These are phyloP conservation scores for Serinus canaria DNA, from an alignment of 2,113 vertebrate genomes.

Conservation along the genomic window DNA sequence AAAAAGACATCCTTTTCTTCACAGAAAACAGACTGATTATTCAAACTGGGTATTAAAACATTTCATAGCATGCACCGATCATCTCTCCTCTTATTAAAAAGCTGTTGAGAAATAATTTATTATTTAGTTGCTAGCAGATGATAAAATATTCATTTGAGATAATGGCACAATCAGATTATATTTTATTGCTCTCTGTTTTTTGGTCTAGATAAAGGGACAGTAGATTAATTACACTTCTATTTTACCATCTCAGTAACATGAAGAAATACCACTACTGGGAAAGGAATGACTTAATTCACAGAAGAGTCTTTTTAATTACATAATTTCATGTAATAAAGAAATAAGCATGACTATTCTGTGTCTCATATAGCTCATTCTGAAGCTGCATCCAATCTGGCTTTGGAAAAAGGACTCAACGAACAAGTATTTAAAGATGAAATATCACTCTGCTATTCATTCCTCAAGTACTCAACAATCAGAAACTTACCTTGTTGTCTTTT, in stretches of 20 bases:
- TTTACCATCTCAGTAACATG: constrained; percentile 25
- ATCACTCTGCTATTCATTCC: background rate
- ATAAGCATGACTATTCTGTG: background rate
- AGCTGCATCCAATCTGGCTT: background rate
- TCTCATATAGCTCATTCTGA: background rate
- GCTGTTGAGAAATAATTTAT: constrained; percentile 70
- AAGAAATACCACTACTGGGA: constrained; percentile 50
- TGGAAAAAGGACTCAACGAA: background rate
- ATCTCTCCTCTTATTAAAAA: constrained; percentile 69
- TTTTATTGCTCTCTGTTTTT: constrained; percentile 70
- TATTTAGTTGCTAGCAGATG: constrained; percentile 65
- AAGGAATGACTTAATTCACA: constrained; percentile 25
- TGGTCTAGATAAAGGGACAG: constrained; percentile 55
- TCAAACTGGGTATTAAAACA: background rate
- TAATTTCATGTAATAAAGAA: constrained; percentile 37
- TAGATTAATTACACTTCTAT: constrained; percentile 63
- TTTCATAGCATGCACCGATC: constrained; percentile 37
- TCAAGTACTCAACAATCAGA: background rate
- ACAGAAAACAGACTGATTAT: constrained; percentile 16
- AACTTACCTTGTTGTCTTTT: background rate
- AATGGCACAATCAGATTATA: constrained; percentile 68
- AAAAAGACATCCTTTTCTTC: background rate
- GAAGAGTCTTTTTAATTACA: constrained; percentile 47
- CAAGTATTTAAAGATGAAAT: background rate
- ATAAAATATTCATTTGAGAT: constrained; percentile 73